Evolutionary conservation across 2,888 invertebrate genomes (phyloP).

Genomic region (Candidula unifasciata): DNA sequence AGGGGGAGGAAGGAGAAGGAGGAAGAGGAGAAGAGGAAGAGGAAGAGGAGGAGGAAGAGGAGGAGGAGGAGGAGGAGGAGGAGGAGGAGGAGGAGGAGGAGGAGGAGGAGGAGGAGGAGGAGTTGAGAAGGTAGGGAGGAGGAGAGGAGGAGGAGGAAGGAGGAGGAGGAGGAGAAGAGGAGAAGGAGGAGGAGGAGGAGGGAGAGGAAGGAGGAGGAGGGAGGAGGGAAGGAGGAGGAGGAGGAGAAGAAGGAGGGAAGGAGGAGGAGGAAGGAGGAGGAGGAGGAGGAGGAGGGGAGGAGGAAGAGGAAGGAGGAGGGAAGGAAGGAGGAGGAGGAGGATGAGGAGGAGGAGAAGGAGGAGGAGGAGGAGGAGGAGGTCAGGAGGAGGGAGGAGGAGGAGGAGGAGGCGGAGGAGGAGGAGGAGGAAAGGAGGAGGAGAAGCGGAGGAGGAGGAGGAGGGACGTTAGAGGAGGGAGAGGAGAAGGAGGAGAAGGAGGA

Average conservation of each 20-base stretch:
- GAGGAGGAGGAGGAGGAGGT: not conserved
- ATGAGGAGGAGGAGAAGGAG: too few species aligned
- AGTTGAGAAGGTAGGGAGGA: too few species aligned
- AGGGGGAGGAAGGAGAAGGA: not conserved
- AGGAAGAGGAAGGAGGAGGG: not conserved
- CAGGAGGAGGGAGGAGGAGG: not conserved
- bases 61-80: not conserved
- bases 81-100: not conserved
- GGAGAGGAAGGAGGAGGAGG: not conserved
- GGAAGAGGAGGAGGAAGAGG: not conserved
- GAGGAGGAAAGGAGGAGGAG: not conserved
- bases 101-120: not conserved
- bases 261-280: not conserved
- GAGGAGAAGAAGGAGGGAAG: not conserved
- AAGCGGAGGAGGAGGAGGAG: not conserved
- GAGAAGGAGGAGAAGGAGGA: not conserved
- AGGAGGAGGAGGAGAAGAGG: not conserved
- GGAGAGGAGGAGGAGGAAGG: too few species aligned
- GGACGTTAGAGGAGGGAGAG: not conserved
- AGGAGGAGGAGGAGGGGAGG: not conserved
- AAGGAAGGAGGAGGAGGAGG: too few species aligned
- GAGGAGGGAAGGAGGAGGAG: not conserved
- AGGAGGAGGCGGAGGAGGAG: conserved; percentile 7
- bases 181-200: not conserved
- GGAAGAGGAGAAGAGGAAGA: not conserved